Conservation (phyloP, 92 coral and sea anemone species). For the Porites evermanni region DNA sequence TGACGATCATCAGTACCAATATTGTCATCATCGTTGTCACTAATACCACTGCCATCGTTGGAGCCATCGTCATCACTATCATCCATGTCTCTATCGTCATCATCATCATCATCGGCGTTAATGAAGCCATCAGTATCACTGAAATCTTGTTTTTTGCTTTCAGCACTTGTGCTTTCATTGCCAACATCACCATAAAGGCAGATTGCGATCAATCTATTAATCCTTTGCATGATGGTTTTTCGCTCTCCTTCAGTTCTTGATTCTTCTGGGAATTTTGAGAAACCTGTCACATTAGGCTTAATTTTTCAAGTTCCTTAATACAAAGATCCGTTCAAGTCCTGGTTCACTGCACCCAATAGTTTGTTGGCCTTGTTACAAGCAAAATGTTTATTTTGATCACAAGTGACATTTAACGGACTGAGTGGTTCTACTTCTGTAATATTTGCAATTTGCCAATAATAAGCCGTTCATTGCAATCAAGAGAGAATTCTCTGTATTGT, state of each 20-base stretch:
- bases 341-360: too few species aligned
- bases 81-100: neutral
- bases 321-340: too few species aligned
- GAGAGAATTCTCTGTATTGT: too few species aligned
- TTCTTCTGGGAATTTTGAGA: neutral
- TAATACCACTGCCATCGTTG: neutral
- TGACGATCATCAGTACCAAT: neutral
- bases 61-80: neutral
- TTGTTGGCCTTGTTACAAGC: too few species aligned
- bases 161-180: neutral
- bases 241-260: neutral
- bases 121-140: neutral
- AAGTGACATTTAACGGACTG: constrained; percentile 23
- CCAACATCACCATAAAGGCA: neutral
- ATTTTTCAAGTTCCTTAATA: neutral
- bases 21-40: neutral
- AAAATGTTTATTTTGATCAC: constrained; percentile 27
- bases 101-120: constrained; percentile 1
- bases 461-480: neutral
- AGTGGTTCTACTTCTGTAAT: too few species aligned
- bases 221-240: neutral
- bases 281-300: too few species aligned
- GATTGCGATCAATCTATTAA: neutral
- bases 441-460: neutral
- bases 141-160: neutral